Base-by-base conservation (phyloP, 1,140 invertebrate species). In the Gerris buenoi region DNA sequence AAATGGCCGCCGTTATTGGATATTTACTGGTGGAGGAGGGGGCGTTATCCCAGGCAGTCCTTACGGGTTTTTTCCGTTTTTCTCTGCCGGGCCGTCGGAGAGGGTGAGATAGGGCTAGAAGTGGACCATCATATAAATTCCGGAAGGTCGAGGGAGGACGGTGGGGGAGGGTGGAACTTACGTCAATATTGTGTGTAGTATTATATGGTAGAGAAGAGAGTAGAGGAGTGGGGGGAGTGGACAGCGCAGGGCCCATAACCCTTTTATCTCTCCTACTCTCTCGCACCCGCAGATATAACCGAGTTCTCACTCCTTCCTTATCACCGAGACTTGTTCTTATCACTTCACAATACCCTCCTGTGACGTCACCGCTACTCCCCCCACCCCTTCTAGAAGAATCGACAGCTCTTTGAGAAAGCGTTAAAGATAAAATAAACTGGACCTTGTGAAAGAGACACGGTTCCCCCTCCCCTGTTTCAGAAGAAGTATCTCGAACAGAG, bases 391-490 rank as follows among this genome's bases (percentile, higher is more conserved):
- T 25, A 10, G 3, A 60, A 60, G 5, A 25, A 60, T 60, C 58
- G 58, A 60, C 58, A 25, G 58, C 58, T 60, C 58, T 60, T 60
- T 60, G 58, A 10, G 33, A 46, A 60, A 60, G 58, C 58, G 58
- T 60, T 60, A 60, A 60, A 60, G 58, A 60, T 60, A 60, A 60
- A 60, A 60, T 60, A 60, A 60, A 60, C 58, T 60, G 58, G 58
- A 46, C 33, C 33, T 46, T 46, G 5, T 46, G 18, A 46, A 18
- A 46, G 33, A 46, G 33, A 46, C 33, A 46, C 33, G 33, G 18
- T 46, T 10, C 33, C 18, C 33, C 18, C 33, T 46, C 18, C 33
- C n/a, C n/a, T n/a, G n/a, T n/a, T n/a, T n/a, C n/a, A n/a, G n/a
- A n/a, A n/a, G n/a, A n/a, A n/a, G n/a, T n/a, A n/a, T n/a, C n/a